These are phyloP conservation scores for Suncus etruscus DNA, from an alignment of 2,113 vertebrate genomes.

Conservation along the genomic window DNA sequence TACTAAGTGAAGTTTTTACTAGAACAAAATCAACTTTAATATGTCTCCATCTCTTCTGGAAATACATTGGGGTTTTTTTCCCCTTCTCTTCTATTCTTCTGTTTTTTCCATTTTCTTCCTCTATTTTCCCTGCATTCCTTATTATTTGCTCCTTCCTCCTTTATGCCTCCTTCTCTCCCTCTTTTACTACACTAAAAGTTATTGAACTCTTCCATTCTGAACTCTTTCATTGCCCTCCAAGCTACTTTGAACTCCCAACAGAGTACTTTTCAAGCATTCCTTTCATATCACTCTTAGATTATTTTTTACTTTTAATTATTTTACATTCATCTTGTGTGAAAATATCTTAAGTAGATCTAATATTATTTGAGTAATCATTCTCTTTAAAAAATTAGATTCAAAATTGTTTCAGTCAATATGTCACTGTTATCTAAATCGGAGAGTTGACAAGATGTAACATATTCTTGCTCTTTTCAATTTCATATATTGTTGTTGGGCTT, in stretches of 20 bases:
- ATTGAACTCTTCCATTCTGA: background rate
- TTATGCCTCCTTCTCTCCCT: too few species aligned
- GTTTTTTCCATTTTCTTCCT: background rate
- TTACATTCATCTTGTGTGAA: background rate
- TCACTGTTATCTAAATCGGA: background rate
- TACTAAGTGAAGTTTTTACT: background rate
- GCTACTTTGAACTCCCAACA: background rate
- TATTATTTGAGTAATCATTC: background rate
- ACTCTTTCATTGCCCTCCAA: background rate
- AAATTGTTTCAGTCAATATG: background rate
- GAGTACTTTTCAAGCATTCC: background rate
- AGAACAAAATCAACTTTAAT: background rate
- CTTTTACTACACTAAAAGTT: background rate
- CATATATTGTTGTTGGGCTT: background rate
- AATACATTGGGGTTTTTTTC: background rate
- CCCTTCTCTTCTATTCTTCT: background rate
- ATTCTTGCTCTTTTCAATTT: background rate
- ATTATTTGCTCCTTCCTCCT: background rate
- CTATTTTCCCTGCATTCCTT: rapidly evolving
- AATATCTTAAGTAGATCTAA: background rate
- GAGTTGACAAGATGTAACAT: background rate
- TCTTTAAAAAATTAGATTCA: background rate
- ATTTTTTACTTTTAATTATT: background rate
- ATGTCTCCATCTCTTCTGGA: background rate
- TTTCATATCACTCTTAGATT: background rate